These are phyloP conservation scores for Gobio gobio DNA, from an alignment of 2,113 vertebrate genomes.

Conservation along the genomic window DNA sequence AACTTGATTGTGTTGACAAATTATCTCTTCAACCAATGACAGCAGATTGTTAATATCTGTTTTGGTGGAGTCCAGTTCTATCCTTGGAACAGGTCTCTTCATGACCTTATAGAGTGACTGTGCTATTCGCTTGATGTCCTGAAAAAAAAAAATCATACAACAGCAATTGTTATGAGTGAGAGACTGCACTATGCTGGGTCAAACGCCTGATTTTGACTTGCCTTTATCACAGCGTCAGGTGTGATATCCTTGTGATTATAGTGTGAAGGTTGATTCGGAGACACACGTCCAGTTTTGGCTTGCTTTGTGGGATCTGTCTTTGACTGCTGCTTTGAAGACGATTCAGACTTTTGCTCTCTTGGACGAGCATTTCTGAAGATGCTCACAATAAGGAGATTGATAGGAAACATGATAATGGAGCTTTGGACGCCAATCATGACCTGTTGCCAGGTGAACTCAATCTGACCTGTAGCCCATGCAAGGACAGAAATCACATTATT, in stretches of 20 bases:
- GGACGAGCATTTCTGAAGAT: constrained; percentile 86
- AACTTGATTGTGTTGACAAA: constrained; percentile 80
- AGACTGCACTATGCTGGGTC: not conserved
- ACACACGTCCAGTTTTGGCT: constrained; percentile 72
- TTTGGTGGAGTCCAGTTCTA: constrained; percentile 72
- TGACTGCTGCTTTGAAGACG: constrained; percentile 55
- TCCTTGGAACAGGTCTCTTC: constrained; percentile 75
- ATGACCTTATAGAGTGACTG: constrained; percentile 84
- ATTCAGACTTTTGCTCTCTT: constrained; percentile 57
- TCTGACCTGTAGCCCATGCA: constrained; percentile 78
- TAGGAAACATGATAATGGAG: constrained; percentile 94
- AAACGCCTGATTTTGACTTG: constrained; percentile 42
- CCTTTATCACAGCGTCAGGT: constrained; percentile 86
- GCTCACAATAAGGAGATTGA: constrained; percentile 94
- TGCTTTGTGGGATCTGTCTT: constrained; percentile 66
- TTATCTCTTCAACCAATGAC: constrained; percentile 84
- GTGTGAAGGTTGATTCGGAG: constrained; percentile 67
- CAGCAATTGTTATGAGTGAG: not conserved
- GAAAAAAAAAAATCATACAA: constrained; percentile 5
- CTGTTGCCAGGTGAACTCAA: constrained; percentile 95
- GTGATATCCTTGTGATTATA: constrained; percentile 77
- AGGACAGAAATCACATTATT: not conserved
- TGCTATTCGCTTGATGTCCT: constrained; percentile 89
- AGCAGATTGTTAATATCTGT: constrained; percentile 85
- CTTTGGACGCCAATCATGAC: constrained; percentile 94